Percentiles rank a stretch among this genome's conserved stretches.
phyloP scores from a whole-genome alignment of 2,113 vertebrate species.

The Accipiter cooperii region DNA sequence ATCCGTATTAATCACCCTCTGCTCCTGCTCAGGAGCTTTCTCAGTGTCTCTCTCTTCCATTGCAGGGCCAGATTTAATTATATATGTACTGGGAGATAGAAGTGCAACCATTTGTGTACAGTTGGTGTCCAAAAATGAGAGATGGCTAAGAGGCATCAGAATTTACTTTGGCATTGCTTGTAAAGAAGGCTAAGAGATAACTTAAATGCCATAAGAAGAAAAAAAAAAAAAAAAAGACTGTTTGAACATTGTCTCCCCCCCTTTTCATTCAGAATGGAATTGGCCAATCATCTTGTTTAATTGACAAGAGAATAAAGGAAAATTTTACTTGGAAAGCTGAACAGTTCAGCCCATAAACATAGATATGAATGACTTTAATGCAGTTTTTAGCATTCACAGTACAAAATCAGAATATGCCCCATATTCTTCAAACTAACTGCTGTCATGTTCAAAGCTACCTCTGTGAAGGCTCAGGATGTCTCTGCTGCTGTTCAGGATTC shows the following conservation, averaged over 20 bases:
- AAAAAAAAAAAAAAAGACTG: neutral
- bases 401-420: neutral
- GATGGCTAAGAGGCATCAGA: neutral
- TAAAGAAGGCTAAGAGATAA: neutral
- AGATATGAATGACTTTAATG: neutral
- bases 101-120: neutral
- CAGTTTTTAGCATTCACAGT: neutral
- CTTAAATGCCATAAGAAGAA: neutral
- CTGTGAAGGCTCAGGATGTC: neutral
- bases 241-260: neutral
- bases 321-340: neutral
- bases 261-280: neutral
- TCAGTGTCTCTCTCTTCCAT: neutral
- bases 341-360: neutral
- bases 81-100: neutral
- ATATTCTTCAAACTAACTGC: neutral
- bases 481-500: neutral
- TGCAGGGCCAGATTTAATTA: neutral
- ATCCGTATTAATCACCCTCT: conserved; percentile 17
- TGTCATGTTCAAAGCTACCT: neutral
- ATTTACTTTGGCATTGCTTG: neutral
- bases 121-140: neutral
- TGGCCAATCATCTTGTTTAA: neutral
- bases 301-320: neutral
- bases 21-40: conserved; percentile 3